These are phyloP conservation scores for Ariolimax columbianus DNA, from an alignment of 2,888 invertebrate genomes.

Conservation along the genomic window DNA sequence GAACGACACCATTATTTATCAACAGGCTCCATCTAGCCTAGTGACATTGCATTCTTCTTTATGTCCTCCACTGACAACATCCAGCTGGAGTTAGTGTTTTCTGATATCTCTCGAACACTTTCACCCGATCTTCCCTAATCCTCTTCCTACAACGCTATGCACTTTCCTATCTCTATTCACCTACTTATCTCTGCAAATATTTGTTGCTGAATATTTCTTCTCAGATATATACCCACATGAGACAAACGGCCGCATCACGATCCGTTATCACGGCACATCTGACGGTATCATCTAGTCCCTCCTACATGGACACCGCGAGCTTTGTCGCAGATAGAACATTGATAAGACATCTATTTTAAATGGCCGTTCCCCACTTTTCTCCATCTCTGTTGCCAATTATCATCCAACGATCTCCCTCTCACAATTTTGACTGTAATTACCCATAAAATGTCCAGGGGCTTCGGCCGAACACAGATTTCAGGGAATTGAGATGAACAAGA, in stretches of 20 bases:
- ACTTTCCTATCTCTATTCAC: neutral
- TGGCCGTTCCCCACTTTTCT: neutral
- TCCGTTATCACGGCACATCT: neutral
- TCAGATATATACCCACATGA: neutral
- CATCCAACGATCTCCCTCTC: neutral
- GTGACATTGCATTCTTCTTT: too few relatives aligned
- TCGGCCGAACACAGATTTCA: neutral
- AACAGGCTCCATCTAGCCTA: too few relatives aligned
- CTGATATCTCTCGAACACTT: too few relatives aligned
- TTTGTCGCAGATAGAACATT: neutral
- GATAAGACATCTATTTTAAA: neutral
- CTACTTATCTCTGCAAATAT: neutral
- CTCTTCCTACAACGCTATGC: too few relatives aligned
- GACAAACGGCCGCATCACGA: neutral
- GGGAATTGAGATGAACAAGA: neutral
- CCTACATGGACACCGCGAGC: neutral
- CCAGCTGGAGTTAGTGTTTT: too few relatives aligned
- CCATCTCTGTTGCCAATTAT: neutral
- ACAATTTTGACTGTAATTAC: slow-evolving; percentile 21
- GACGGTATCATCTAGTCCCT: neutral
- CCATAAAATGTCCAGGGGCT: neutral
- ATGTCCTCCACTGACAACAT: too few relatives aligned
- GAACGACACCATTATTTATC: too few relatives aligned
- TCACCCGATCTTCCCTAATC: too few relatives aligned
- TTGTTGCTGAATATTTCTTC: neutral